Percentiles rank a stretch among this genome's conserved stretches.
Evolutionary conservation across 2,888 invertebrate species (phyloP).

Genomic region (Gerris lacustris): DNA sequence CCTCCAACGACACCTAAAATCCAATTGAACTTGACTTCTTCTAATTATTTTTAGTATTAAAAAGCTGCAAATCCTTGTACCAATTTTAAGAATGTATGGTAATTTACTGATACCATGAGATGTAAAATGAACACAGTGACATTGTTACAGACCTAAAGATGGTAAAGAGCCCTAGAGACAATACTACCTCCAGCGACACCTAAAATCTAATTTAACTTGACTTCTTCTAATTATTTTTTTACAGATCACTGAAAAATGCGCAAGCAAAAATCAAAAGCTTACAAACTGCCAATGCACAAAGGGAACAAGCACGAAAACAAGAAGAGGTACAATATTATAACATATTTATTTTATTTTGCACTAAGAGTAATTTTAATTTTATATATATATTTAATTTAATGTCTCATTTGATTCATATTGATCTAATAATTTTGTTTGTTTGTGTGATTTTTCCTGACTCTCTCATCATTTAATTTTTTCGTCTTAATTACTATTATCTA

Average conservation of each 20-base stretch:
- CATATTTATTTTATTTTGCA: no score
- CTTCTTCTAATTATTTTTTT: constrained; percentile 35
- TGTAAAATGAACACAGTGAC: no score
- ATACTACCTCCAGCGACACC: no score
- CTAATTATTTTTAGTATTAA: constrained; percentile 27
- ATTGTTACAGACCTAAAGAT: no score
- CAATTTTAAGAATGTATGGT: no score
- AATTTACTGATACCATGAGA: no score
- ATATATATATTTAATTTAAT: no score
- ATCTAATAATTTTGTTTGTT: constrained; percentile 18
- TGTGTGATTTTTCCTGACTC: constrained; percentile 21
- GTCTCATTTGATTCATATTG: not conserved
- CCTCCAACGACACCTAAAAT: no score
- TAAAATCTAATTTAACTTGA: no score
- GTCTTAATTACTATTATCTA: not conserved
- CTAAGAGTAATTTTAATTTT: no score
- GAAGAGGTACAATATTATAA: constrained; percentile 31
- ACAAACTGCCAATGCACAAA: constrained; percentile 65
- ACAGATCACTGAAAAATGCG: constrained; percentile 75
- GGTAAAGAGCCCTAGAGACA: no score
- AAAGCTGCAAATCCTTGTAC: no score
- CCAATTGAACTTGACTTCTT: not conserved
- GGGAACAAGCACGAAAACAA: constrained; percentile 37
- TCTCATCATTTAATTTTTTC: constrained; percentile 19
- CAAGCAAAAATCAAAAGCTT: constrained; percentile 77